Evolutionary conservation across 2,797 vertebrate species (phyloP).

Genomic region (Pipistrellus kuhlii): DNA sequence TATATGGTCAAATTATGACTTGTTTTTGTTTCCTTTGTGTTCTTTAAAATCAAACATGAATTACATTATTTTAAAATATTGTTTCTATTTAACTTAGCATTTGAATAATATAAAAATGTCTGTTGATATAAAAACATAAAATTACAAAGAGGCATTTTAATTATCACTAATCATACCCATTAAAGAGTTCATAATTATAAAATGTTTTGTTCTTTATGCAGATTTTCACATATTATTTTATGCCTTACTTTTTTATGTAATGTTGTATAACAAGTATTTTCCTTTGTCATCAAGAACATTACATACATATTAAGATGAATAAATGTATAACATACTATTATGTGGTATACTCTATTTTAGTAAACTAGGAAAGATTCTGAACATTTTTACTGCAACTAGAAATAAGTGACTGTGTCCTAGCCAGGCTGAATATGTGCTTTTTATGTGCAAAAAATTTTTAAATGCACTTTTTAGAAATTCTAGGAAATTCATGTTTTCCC

Average conservation of each 20-base stretch:
- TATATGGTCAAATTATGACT: neutral
- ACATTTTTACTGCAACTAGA: neutral
- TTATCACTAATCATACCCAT: neutral
- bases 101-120: neutral
- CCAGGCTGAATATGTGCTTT: neutral
- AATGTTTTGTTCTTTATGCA: neutral
- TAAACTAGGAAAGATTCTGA: neutral
- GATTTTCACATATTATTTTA: neutral
- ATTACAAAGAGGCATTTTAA: neutral
- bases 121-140: neutral
- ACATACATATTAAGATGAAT: neutral
- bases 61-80: neutral
- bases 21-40: neutral
- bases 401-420: neutral
- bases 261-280: neutral
- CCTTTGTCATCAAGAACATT: neutral
- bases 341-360: neutral
- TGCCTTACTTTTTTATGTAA: neutral
- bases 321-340: neutral
- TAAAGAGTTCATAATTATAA: neutral
- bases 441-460: neutral
- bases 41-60: neutral
- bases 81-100: neutral
- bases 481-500: neutral
- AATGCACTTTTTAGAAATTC: neutral